Base-by-base conservation (phyloP, 2,113 vertebrate genomes). In the Setophaga coronata region DNA sequence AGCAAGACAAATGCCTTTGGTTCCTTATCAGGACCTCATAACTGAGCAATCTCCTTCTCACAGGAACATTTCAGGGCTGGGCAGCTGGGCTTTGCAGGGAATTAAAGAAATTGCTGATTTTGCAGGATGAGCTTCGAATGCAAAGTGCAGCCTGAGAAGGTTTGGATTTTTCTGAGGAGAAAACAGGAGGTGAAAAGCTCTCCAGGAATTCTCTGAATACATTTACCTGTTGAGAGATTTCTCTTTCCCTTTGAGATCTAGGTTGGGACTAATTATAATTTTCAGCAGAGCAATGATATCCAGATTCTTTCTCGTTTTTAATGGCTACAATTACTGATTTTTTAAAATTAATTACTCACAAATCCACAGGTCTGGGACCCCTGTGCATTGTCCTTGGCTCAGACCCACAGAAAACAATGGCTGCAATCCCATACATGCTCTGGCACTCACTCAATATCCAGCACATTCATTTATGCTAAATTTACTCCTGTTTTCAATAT, bases 401-500 rank as follows among this genome's bases (percentile, higher is more conserved):
- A 10, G 45, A 26, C 87, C 92, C 97, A 97, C 71, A 70, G 90
- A 83, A 97, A 98, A 98, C 92, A 97, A 95, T 94, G 83, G 81
- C 82, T 96, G 95, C 89, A 87, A 47, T 98, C 92, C 94, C 95
- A 95, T 91, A 69, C 51, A 94, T 76, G 92, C 96, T 97, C 95
- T 96, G 94, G 79, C 84, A 66, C 58, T 69, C 56, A 14, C 62
- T 72, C 77, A 69, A 48, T 51, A 91, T 69, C 96, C 91, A 93
- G 78, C 87, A 43, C 71, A 43, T 81, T 91, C 96, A 79, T 96
- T 96, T 95, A 70, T 77, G 71, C 89, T 93, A 64, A 95, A 94
- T 90, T 97, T 91, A 94, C 84, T 94, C 67, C 93, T 66, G 26
- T 95, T 96, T 92, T 89, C 76, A 95, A 43, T 67, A 65, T 72